A percentile compares a stretch with the other conserved stretches of the same genome.
Evolutionary conservation across 37 sponge, comb jelly and placozoan species (phyloP).

Genomic region (Mnemiopsis leidyi): DNA sequence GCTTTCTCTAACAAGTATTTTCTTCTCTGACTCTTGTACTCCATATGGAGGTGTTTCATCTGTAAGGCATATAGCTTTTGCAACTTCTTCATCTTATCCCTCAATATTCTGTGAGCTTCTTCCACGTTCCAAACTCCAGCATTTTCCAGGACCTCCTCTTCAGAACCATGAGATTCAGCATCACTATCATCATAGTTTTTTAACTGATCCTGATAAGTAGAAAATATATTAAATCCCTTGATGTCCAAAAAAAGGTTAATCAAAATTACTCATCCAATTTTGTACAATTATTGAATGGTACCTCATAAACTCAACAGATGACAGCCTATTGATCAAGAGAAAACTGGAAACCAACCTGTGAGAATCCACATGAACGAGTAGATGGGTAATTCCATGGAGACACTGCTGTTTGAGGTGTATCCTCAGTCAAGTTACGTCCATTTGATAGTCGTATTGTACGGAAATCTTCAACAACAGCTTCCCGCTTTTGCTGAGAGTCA

Average conservation of each 20-base stretch:
- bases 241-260: no score
- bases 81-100: slow-evolving; percentile 32
- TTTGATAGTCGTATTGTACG: slow-evolving; percentile 25
- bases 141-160: slow-evolving; percentile 32
- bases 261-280: no score
- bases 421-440: slow-evolving; percentile 29
- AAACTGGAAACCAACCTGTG: slow-evolving; percentile 1
- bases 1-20: slow-evolving; percentile 18
- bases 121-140: slow-evolving; percentile 51
- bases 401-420: slow-evolving; percentile 42
- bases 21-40: slow-evolving; percentile 37
- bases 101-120: slow-evolving; percentile 43
- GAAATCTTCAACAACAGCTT: slow-evolving; percentile 55
- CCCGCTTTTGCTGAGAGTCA: slow-evolving; percentile 50
- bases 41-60: slow-evolving; percentile 49
- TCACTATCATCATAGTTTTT: slow-evolving; percentile 54
- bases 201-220: background rate
- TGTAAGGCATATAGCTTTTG: slow-evolving; percentile 11
- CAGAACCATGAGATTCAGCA: slow-evolving; percentile 45
- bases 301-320: no score
- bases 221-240: no score
- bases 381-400: slow-evolving; percentile 43
- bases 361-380: slow-evolving; percentile 30
- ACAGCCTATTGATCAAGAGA: no score
- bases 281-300: no score